A percentile compares a stretch with the other conserved stretches of the same genome.
phyloP scores from a whole-genome alignment of 2,888 invertebrate genomes.

The Leptinotarsa juncta region DNA sequence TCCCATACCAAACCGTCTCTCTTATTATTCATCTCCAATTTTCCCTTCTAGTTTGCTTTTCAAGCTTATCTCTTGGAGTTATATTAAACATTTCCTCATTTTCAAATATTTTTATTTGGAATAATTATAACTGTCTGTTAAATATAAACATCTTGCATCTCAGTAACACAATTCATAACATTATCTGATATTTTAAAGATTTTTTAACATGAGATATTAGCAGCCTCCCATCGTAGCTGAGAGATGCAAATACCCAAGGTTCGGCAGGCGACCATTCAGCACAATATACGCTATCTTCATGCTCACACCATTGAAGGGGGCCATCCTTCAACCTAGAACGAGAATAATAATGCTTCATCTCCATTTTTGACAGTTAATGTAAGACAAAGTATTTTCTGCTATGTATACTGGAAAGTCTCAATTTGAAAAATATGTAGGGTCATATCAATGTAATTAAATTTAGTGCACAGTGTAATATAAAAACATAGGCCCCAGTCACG shows the following conservation, averaged over 20 bases:
- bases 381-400: too few relatives aligned
- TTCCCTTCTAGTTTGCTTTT: too few relatives aligned
- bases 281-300: conserved; percentile 97
- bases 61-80: too few relatives aligned
- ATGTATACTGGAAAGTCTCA: too few relatives aligned
- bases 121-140: neutral
- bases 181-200: conserved; percentile 93
- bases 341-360: conserved; percentile 12
- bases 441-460: too few relatives aligned
- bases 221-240: conserved; percentile 96
- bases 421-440: too few relatives aligned
- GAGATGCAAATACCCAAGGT: conserved; percentile 99
- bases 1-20: too few relatives aligned
- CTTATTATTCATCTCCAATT: too few relatives aligned
- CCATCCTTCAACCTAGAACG: conserved; percentile 80
- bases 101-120: conserved; percentile 6
- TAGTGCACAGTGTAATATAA: too few relatives aligned
- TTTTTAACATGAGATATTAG: conserved; percentile 94
- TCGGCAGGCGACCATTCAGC: conserved; percentile 98
- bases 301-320: conserved; percentile 91
- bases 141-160: neutral
- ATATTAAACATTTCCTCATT: neutral
- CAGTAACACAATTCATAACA: conserved; percentile 69
- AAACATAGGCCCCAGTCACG: too few relatives aligned
- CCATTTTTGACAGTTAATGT: neutral